phyloP scores from a whole-genome alignment of 2,888 invertebrate genomes.

The Drosophila cognata region DNA sequence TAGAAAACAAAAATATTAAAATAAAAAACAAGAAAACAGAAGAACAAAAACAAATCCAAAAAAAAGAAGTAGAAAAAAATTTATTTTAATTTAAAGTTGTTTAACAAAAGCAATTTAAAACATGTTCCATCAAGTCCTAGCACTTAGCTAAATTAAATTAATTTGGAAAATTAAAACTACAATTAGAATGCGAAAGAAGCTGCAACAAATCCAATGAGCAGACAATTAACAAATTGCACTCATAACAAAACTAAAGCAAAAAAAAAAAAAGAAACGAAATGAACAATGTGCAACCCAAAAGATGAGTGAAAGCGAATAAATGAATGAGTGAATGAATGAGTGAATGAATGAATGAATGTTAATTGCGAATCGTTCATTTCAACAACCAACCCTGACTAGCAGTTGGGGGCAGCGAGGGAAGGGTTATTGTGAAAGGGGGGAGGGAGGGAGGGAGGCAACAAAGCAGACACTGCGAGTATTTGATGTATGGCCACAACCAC shows the following conservation, averaged over 20 bases:
- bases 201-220: slow-evolving; percentile 14
- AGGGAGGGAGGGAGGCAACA: neutral
- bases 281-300: slow-evolving; percentile 29
- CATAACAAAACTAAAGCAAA: slow-evolving; percentile 6
- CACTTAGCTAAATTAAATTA: slow-evolving; percentile 21
- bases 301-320: slow-evolving; percentile 47
- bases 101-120: neutral
- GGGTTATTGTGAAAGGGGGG: neutral
- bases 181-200: slow-evolving; percentile 40
- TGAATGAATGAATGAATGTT: slow-evolving; percentile 48
- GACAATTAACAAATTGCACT: slow-evolving; percentile 53
- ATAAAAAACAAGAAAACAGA: no score
- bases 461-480: neutral
- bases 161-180: slow-evolving; percentile 33
- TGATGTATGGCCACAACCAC: slow-evolving; percentile 19
- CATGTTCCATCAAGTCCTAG: neutral
- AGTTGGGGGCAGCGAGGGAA: neutral
- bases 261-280: slow-evolving; percentile 10
- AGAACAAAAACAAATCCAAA: no score
- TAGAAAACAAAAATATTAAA: rapidly evolving
- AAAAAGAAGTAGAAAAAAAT: no score
- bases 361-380: slow-evolving; percentile 57
- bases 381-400: slow-evolving; percentile 5
- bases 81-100: no score
- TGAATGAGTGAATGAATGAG: slow-evolving; percentile 15